Conservation (phyloP, 2,888 invertebrate genomes). For the Eutolmus rufibarbis region DNA sequence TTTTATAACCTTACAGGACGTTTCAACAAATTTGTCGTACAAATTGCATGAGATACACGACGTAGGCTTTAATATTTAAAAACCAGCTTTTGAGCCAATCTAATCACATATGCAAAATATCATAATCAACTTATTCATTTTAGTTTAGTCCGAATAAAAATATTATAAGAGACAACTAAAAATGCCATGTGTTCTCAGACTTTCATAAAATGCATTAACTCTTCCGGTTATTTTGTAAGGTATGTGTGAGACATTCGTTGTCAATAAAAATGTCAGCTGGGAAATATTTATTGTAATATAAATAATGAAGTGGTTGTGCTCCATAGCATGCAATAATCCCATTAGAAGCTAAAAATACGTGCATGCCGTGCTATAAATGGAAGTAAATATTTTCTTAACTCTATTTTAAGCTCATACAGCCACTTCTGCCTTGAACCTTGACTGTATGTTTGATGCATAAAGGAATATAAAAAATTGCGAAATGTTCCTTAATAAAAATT, state of each 20-base stretch:
- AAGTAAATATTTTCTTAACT: background rate
- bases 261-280: background rate
- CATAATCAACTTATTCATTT: too few species aligned
- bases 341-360: background rate
- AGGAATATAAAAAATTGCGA: too few species aligned
- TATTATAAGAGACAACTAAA: too few species aligned
- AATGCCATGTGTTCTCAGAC: too few species aligned
- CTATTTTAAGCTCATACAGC: background rate
- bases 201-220: background rate
- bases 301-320: background rate
- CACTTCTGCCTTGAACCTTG: background rate
- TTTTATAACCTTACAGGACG: too few species aligned
- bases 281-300: background rate
- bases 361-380: too few species aligned
- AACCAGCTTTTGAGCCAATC: too few species aligned
- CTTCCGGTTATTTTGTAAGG: background rate
- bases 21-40: too few species aligned
- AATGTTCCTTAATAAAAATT: background rate
- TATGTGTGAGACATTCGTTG: background rate
- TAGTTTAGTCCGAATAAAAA: too few species aligned
- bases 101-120: too few species aligned
- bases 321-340: background rate
- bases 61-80: too few species aligned
- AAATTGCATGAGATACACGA: too few species aligned
- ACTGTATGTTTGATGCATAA: background rate